phyloP scores from a whole-genome alignment of 2,797 vertebrate species.

The Tadarida brasiliensis region DNA sequence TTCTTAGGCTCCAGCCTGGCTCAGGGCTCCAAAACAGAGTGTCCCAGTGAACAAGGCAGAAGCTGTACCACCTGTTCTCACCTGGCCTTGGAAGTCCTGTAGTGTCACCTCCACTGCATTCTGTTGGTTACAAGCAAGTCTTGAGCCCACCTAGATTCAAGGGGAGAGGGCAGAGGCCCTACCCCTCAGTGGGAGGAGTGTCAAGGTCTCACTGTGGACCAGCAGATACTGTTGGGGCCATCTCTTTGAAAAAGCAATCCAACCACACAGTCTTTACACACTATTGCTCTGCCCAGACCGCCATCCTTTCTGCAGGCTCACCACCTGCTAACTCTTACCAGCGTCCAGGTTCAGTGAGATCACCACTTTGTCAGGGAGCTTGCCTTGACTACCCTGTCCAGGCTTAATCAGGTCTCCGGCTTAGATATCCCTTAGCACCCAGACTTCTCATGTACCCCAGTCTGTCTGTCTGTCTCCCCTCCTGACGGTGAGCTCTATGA shows the following conservation, averaged over 20 bases:
- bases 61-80: background rate
- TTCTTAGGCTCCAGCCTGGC: background rate
- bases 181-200: background rate
- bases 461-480: background rate
- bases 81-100: background rate
- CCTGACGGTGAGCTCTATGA: background rate
- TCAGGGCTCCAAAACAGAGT: background rate
- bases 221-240: background rate
- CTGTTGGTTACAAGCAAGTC: background rate
- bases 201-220: background rate
- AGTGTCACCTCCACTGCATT: background rate
- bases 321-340: background rate
- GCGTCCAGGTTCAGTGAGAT: background rate
- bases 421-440: background rate
- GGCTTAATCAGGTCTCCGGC: background rate
- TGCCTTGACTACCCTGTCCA: background rate
- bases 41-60: background rate
- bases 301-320: background rate
- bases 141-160: background rate
- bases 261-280: background rate
- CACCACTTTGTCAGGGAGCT: background rate
- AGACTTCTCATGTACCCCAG: background rate
- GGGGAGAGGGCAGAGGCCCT: background rate
- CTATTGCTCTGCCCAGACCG: background rate
- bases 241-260: background rate